Evolutionary conservation across 2,797 vertebrate species (phyloP), one percentile per base, ranked within the genome.

Genomic region (Melanotaenia pygmaea): DNA sequence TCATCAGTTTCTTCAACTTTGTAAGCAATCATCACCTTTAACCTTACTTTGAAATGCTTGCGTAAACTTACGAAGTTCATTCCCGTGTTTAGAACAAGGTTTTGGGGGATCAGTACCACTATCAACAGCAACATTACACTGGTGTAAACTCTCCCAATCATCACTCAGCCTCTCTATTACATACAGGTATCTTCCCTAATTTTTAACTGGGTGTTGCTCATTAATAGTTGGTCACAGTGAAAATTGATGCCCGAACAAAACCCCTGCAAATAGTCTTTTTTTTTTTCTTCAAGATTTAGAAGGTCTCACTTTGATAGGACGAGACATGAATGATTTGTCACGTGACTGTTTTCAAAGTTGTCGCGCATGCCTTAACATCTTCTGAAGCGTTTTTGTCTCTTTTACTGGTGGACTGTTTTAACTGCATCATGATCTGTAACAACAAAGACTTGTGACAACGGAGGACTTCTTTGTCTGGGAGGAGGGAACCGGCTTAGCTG

Each of bases 351-450:
- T 72, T 74, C 67, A 72, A 69, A 79, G 78, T 73, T 85, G 80
- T 88, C 74, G 83, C 90, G 92, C 90, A 92, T 92, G 89, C 81
- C 84, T 70, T 79, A 88, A 82, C 83, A 65, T 63, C 70, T 75
- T 70, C 61, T 30, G 64, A 84, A 77, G 76, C 65, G 80, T 83
- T 79, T 62, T 63, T 57, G 13, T 59, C 16, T 77, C 59, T 78
- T 69, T 78, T 70, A 72, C 68, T 64, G 80, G 63, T 68, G 79
- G 74, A 82, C 75, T 14, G 56, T 88, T 85, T 34, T 54, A 70
- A 77, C 67, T 32, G 22, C 68, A 57, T 81, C 63, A 35, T 85
- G 82, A 81, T 84, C 26, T 5, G 47, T 61, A 47, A 77, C 54
- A 22, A 80, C 22, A 82, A 74, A 83, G 59, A 85, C 76, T 71